These are phyloP conservation scores for Chunga burmeisteri DNA, from an alignment of 2,113 vertebrate genomes.

Conservation along the genomic window DNA sequence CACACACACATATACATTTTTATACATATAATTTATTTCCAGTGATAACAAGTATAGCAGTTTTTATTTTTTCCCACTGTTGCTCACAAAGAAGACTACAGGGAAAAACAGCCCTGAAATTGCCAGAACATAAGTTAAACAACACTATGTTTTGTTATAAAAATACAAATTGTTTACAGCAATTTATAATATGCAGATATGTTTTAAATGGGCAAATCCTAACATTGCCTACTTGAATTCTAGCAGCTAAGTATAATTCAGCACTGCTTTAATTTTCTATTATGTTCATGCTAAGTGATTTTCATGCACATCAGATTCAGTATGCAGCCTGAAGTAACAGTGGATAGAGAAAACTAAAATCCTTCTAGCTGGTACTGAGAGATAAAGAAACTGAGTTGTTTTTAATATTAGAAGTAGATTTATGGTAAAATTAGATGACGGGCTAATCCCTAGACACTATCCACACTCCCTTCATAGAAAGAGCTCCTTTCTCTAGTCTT, in stretches of 20 bases:
- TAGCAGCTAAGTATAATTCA: conserved; percentile 28
- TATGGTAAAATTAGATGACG: conserved; percentile 20
- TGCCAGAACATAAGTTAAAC: conserved; percentile 24
- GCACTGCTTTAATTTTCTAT: conserved; percentile 57
- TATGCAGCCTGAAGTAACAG: not conserved
- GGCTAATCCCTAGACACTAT: conserved; percentile 31
- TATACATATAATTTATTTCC: not conserved
- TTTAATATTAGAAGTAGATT: conserved; percentile 35
- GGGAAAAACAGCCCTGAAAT: conserved; percentile 45
- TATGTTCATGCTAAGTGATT: conserved; percentile 62
- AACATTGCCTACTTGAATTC: conserved; percentile 49
- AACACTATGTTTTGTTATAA: conserved; percentile 36
- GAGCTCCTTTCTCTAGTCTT: not conserved
- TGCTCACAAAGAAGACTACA: conserved; percentile 17
- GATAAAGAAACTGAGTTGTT: conserved; percentile 33
- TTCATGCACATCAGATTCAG: conserved; percentile 53
- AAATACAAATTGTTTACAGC: conserved; percentile 53
- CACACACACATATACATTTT: not conserved
- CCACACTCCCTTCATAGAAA: not conserved
- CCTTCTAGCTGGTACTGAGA: conserved; percentile 16
- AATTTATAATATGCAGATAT: conserved; percentile 26
- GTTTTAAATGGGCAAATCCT: conserved; percentile 35
- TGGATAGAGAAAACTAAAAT: conserved; percentile 41
- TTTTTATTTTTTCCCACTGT: not conserved
- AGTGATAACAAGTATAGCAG: not conserved